A percentile compares a stretch with the other conserved stretches of the same genome.
These are phyloP conservation scores for Gorilla gorilla DNA, from an alignment of 2,113 vertebrate species.

Conservation along the genomic window DNA sequence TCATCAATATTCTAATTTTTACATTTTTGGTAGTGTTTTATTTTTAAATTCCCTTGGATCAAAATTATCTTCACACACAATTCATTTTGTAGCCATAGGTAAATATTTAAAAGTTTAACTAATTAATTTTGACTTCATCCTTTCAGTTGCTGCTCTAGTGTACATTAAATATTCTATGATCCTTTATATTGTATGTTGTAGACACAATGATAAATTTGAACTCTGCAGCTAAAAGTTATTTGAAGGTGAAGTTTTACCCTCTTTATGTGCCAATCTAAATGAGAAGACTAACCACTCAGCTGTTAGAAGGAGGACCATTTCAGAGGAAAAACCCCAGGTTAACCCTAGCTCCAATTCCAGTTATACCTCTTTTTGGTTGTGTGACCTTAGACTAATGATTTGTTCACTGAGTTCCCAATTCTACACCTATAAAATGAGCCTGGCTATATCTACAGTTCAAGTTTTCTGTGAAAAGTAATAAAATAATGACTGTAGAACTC, in stretches of 20 bases:
- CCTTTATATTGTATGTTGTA: neutral
- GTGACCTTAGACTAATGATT: neutral
- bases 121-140: neutral
- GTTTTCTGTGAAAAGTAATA: neutral
- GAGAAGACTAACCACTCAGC: accelerated
- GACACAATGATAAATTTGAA: neutral
- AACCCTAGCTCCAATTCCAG: neutral
- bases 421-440: neutral
- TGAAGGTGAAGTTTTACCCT: accelerated
- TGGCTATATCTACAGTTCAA: neutral
- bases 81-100: neutral
- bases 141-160: neutral
- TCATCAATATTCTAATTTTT: neutral
- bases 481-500: neutral
- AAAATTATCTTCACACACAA: neutral
- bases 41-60: neutral
- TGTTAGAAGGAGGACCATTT: neutral
- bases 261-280: neutral
- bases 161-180: neutral
- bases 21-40: accelerated
- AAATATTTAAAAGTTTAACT: neutral
- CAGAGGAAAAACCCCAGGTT: neutral
- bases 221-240: neutral
- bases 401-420: neutral
- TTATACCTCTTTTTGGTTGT: neutral